Conservation (phyloP, 1,140 invertebrate species). For the Diploscapter pachys region DNA sequence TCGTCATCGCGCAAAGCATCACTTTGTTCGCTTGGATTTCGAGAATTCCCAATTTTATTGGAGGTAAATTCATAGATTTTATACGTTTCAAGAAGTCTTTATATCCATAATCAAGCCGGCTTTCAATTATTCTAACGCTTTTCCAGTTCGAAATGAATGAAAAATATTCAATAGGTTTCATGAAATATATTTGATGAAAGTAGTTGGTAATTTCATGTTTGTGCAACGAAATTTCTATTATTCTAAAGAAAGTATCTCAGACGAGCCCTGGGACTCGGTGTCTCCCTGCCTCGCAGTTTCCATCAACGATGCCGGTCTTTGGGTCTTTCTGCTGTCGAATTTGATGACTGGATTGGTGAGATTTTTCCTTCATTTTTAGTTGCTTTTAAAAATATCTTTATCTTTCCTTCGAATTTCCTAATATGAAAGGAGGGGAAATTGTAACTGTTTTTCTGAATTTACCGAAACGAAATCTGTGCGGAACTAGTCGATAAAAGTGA, state of each 20-base stretch:
- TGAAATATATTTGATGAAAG: not conserved
- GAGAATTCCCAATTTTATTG: not conserved
- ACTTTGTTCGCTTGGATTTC: not conserved
- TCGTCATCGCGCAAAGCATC: slow-evolving; percentile 4
- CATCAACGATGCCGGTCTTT: slow-evolving; percentile 24
- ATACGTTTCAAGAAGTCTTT: not conserved
- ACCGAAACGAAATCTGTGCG: no score
- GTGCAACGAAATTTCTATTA: no score
- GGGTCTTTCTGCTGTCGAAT: slow-evolving; percentile 34
- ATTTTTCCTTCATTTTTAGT: not conserved
- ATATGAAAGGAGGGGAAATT: no score
- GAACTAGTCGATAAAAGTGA: no score
- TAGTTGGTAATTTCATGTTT: slow-evolving; percentile 6
- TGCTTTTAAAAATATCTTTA: no score
- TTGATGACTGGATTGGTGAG: slow-evolving; percentile 34
- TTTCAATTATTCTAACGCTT: not conserved
- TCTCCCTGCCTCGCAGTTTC: slow-evolving; percentile 24
- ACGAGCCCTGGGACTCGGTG: slow-evolving; percentile 17
- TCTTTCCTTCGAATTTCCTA: no score
- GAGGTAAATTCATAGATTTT: not conserved
- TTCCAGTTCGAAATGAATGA: not conserved
- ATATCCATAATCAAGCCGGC: not conserved
- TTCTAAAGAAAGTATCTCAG: not conserved
- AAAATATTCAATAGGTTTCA: not conserved
- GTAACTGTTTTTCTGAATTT: no score